These are phyloP conservation scores for Heliconius hortense DNA, from an alignment of 2,888 invertebrate species.

Conservation along the genomic window DNA sequence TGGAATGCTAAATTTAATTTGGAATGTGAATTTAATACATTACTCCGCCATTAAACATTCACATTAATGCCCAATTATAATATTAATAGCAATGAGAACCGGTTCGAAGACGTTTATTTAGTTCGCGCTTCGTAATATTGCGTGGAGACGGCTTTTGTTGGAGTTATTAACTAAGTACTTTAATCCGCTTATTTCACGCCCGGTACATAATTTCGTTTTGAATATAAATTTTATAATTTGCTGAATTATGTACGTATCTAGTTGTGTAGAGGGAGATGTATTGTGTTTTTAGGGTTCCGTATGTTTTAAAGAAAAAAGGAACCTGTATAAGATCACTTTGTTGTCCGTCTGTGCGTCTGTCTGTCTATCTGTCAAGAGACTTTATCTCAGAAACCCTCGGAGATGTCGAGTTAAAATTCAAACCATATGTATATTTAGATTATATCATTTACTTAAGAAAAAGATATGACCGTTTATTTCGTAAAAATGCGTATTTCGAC, in stretches of 20 bases:
- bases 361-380: too few relatives aligned
- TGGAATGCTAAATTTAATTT: not conserved
- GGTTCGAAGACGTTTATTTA: slow-evolving; percentile 42
- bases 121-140: slow-evolving; percentile 41
- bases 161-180: slow-evolving; percentile 44
- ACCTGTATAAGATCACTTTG: too few relatives aligned
- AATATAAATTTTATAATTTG: slow-evolving; percentile 45
- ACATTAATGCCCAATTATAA: slow-evolving; percentile 41
- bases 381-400: too few relatives aligned
- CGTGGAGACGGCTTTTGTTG: slow-evolving; percentile 43
- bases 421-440: too few relatives aligned
- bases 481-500: too few relatives aligned
- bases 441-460: too few relatives aligned
- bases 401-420: too few relatives aligned
- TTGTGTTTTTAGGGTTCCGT: not conserved
- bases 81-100: slow-evolving; percentile 41
- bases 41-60: slow-evolving; percentile 55
- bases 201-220: slow-evolving; percentile 44
- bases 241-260: slow-evolving; percentile 30
- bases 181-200: slow-evolving; percentile 47
- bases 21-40: slow-evolving; percentile 52
- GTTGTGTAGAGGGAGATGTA: not conserved
- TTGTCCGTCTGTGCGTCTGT: too few relatives aligned
- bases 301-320: too few relatives aligned
- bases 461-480: too few relatives aligned